Percentiles rank a stretch among this genome's conserved stretches.
Evolutionary conservation across 2,113 vertebrate genomes (phyloP).

Genomic region (Notechis scutatus): DNA sequence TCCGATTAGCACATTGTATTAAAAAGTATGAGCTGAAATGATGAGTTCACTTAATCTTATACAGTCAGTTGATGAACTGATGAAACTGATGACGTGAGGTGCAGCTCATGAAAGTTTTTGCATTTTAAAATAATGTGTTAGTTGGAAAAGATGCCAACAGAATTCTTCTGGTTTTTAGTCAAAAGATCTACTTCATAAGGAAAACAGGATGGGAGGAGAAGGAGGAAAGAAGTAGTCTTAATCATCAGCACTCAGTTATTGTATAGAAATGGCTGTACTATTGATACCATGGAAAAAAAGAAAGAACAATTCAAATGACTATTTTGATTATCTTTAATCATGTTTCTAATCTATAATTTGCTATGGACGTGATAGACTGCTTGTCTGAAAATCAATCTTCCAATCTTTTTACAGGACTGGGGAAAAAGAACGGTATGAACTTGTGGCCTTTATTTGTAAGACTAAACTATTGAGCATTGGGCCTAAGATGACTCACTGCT

Average conservation of each 20-base stretch:
- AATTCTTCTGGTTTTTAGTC: background rate
- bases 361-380: background rate
- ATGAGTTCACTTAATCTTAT: background rate
- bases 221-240: background rate
- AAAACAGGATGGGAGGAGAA: background rate
- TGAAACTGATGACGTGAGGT: background rate
- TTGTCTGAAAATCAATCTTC: background rate
- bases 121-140: background rate
- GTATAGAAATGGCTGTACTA: background rate
- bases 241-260: background rate
- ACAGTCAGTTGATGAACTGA: background rate
- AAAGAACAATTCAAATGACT: background rate
- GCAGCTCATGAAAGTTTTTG: background rate
- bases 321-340: background rate
- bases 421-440: background rate
- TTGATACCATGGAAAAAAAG: background rate
- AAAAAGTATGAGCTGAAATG: background rate
- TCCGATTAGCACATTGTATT: background rate
- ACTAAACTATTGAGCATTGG: background rate
- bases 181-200: background rate
- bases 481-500: background rate
- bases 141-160: background rate
- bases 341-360: background rate
- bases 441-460: background rate
- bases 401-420: background rate